A percentile compares a stretch with the other conserved stretches of the same genome.
These are phyloP conservation scores for Epinephelus lanceolatus DNA, from an alignment of 2,113 vertebrate genomes.

Conservation along the genomic window DNA sequence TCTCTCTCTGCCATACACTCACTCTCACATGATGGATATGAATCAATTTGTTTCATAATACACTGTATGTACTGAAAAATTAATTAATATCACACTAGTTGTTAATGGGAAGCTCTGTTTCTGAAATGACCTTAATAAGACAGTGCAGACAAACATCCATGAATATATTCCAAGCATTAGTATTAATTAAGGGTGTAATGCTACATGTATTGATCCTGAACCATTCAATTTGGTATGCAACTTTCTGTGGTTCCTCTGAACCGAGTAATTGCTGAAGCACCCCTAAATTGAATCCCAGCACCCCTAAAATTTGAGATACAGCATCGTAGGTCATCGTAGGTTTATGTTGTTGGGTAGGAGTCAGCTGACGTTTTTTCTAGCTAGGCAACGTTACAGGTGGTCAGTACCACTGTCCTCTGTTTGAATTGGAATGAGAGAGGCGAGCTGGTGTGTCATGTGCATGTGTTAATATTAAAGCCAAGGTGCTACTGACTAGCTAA, in stretches of 20 bases:
- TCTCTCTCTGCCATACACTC: constrained; percentile 20
- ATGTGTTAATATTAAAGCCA: no score
- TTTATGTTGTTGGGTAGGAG: no score
- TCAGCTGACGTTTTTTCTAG: no score
- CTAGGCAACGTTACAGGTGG: no score
- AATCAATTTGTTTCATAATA: constrained; percentile 48
- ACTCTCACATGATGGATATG: constrained; percentile 7
- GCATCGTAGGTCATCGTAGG: no score
- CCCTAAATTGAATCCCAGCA: no score
- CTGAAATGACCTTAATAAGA: constrained; percentile 30
- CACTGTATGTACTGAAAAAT: constrained; percentile 18
- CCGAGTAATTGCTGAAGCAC: constrained; percentile 27
- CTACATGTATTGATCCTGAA: constrained; percentile 41
- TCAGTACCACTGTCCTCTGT: no score
- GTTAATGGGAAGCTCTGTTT: constrained; percentile 2
- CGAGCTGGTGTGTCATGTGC: no score
- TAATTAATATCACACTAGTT: constrained; percentile 32
- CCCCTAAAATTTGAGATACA: no score
- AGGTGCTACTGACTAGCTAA: no score
- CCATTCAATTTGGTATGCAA: not conserved
- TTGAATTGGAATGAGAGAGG: no score
- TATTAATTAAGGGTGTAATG: constrained; percentile 35
- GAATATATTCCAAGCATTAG: constrained; percentile 27
- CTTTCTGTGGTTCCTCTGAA: constrained; percentile 33
- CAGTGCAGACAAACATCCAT: constrained; percentile 10